Conservation (phyloP, 1,140 invertebrate genomes). For the Triops cancriformis region DNA sequence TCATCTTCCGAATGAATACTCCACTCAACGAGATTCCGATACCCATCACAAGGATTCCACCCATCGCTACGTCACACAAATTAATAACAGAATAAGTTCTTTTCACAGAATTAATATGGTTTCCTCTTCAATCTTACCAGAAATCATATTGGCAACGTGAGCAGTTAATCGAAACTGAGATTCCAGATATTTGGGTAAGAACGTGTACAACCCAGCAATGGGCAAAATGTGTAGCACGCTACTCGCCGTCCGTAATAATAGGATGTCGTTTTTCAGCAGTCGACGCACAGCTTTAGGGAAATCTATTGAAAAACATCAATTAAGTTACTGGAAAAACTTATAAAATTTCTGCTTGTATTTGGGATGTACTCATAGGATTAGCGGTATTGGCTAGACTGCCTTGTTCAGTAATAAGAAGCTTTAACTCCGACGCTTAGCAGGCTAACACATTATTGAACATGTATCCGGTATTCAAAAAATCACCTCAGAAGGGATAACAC, state of each 20-base stretch:
- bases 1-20: constrained; percentile 68
- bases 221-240: constrained; percentile 81
- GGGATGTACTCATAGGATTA: too few species aligned
- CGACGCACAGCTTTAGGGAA: constrained; percentile 79
- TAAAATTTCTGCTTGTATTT: too few species aligned
- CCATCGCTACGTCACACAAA: constrained; percentile 54
- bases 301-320: constrained; percentile 41
- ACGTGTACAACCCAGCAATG: constrained; percentile 83
- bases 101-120: neutral
- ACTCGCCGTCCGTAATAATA: constrained; percentile 79
- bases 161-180: constrained; percentile 80
- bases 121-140: constrained; percentile 51
- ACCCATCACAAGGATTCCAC: constrained; percentile 87
- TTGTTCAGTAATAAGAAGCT: too few species aligned
- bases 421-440: too few species aligned
- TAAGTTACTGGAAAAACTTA: neutral
- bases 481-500: too few species aligned
- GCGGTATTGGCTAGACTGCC: too few species aligned
- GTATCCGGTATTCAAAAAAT: too few species aligned
- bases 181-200: constrained; percentile 87
- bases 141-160: constrained; percentile 79
- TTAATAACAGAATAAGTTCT: constrained; percentile 16
- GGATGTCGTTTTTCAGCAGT: constrained; percentile 76
- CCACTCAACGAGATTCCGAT: constrained; percentile 78
- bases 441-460: too few species aligned